Percentiles rank a stretch among this genome's conserved stretches.
phyloP scores from a whole-genome alignment of 2,113 vertebrate species.

The Otis tarda region DNA sequence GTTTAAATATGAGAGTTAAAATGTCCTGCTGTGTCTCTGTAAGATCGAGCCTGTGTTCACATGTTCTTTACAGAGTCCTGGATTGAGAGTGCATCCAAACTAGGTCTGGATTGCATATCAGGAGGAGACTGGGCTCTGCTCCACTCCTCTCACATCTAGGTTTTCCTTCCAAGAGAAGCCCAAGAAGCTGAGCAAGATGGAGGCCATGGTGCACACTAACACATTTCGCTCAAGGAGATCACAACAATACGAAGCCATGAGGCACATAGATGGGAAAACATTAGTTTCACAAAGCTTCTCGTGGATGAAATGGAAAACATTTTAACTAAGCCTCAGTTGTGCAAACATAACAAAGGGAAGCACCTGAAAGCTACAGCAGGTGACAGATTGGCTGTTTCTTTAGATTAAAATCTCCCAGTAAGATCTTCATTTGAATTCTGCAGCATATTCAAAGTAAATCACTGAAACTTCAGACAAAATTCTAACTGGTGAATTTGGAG shows the following conservation, averaged over 20 bases:
- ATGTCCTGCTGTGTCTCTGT: background rate
- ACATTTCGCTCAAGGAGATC: rapidly evolving
- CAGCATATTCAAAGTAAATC: background rate
- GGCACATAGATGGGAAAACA: background rate
- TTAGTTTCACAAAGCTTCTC: background rate
- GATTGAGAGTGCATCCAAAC: background rate
- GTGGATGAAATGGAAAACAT: background rate
- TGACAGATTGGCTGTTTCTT: background rate
- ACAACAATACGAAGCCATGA: background rate
- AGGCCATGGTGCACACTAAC: background rate
- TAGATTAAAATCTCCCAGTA: background rate
- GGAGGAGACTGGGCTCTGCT: background rate
- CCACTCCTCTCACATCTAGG: background rate
- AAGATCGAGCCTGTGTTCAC: background rate
- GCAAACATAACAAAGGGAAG: background rate
- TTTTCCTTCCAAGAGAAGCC: background rate
- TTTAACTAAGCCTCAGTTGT: background rate
- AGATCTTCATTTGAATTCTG: background rate
- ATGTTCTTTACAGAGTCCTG: background rate
- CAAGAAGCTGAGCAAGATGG: background rate
- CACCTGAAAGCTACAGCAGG: background rate
- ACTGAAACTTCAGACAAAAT: background rate
- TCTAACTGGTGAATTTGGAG: background rate
- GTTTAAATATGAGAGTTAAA: background rate
- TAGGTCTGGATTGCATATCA: background rate